These are phyloP conservation scores for Gasterosteus nipponicus DNA, from an alignment of 2,113 vertebrate species.

Conservation along the genomic window DNA sequence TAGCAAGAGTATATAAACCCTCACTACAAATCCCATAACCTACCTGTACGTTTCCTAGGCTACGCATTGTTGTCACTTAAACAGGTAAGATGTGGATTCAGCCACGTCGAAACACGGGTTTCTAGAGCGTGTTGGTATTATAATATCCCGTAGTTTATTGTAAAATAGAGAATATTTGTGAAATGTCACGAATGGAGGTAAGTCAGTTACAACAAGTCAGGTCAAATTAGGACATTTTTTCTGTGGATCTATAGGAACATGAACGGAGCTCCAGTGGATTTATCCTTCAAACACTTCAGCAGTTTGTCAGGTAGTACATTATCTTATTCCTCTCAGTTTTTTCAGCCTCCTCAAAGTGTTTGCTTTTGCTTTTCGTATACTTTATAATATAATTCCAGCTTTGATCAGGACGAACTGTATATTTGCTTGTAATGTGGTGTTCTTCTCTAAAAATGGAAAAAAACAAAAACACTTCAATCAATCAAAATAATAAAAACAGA, in stretches of 20 bases:
- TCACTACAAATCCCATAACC: constrained; percentile 27
- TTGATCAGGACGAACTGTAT: too few species aligned
- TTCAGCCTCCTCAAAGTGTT: neutral
- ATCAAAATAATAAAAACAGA: neutral
- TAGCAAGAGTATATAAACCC: neutral
- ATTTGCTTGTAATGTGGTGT: neutral
- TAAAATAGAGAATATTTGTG: neutral
- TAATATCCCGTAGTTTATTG: neutral
- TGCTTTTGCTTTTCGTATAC: neutral
- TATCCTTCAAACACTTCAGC: constrained; percentile 67
- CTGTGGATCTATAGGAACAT: constrained; percentile 26
- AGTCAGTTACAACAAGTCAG: neutral
- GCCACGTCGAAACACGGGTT: neutral
- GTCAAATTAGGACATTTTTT: neutral
- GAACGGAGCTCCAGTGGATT: constrained; percentile 68
- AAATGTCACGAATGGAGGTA: too few species aligned
- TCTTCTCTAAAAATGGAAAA: neutral
- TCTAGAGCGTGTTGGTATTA: too few species aligned
- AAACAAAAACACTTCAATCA: neutral
- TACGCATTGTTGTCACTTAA: constrained; percentile 18
- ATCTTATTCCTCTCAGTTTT: neutral
- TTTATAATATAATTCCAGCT: neutral
- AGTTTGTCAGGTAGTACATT: constrained; percentile 59
- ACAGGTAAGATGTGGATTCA: neutral
- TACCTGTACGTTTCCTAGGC: constrained; percentile 29